phyloP scores from a whole-genome alignment of 2,797 vertebrate species.

The Peromyscus aztecus region DNA sequence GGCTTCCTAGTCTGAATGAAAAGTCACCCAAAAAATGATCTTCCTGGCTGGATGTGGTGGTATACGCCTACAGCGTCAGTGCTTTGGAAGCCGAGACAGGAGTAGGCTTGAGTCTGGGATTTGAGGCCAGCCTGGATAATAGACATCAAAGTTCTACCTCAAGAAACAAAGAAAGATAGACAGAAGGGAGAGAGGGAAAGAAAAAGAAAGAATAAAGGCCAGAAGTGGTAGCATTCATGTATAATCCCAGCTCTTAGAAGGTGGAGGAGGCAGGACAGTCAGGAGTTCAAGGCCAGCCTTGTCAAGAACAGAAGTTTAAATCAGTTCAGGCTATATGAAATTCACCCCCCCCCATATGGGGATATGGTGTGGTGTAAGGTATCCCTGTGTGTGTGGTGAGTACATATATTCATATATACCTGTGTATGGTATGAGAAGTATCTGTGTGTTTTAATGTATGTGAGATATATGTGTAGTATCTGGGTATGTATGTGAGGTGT shows the following conservation, averaged over 20 bases:
- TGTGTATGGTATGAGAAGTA: neutral
- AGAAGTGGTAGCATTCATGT: neutral
- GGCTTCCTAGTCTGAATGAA: neutral
- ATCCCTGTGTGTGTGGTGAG: neutral
- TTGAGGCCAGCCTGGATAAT: neutral
- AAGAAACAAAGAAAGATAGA: neutral
- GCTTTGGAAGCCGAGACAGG: neutral
- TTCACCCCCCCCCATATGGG: too few species aligned
- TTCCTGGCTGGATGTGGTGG: neutral
- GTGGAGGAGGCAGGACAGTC: neutral
- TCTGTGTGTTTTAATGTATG: neutral
- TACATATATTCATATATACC: neutral
- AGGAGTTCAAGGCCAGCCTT: neutral
- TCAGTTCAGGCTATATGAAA: too few species aligned
- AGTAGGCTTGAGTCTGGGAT: too few species aligned
- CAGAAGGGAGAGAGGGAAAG: neutral
- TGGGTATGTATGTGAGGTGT: neutral
- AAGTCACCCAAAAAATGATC: accelerated
- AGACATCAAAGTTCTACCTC: neutral
- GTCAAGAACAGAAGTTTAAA: neutral
- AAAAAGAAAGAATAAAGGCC: neutral
- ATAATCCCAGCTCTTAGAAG: neutral
- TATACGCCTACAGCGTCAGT: neutral
- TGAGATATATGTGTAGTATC: neutral
- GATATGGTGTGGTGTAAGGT: neutral